These are phyloP conservation scores for honey bee (Apis mellifera) DNA, from an alignment of 1,140 invertebrate species.

Conservation along the genomic window DNA sequence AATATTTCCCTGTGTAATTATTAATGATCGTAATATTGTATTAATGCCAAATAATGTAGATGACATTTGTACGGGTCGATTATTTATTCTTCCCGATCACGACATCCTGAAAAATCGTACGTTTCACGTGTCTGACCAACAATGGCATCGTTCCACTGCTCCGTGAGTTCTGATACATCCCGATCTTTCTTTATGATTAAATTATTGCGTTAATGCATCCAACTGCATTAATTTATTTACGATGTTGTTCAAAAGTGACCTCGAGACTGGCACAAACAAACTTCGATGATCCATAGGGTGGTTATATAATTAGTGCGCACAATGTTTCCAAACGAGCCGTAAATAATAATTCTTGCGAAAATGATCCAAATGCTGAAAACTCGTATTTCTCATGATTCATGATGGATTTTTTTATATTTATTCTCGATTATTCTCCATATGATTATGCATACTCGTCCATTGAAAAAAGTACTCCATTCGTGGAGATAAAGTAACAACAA, in stretches of 20 bases:
- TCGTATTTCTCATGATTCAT: too few species aligned
- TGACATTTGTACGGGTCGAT: neutral
- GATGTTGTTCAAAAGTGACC: constrained; percentile 3
- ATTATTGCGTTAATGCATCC: neutral
- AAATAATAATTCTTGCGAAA: constrained; percentile 9
- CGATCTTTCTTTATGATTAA: constrained; percentile 10
- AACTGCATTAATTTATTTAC: constrained; percentile 1
- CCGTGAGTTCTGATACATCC: neutral
- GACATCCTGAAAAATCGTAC: neutral
- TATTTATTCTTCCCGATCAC: neutral
- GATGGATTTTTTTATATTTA: too few species aligned
- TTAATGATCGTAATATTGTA: neutral
- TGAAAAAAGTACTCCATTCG: too few species aligned
- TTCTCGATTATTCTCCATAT: too few species aligned
- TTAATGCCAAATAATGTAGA: neutral
- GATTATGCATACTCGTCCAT: too few species aligned
- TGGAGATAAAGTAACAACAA: too few species aligned
- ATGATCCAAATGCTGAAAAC: neutral
- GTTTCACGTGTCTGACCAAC: neutral
- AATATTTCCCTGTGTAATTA: too few species aligned
- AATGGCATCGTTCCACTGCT: constrained; percentile 29
- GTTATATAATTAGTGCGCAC: neutral
- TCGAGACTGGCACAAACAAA: constrained; percentile 7
- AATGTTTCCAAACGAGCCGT: neutral
- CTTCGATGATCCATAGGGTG: neutral